Evolutionary conservation across 2,797 vertebrate genomes (phyloP), one percentile per base, ranked within the genome.

Genomic region (Pelodytes ibericus): DNA sequence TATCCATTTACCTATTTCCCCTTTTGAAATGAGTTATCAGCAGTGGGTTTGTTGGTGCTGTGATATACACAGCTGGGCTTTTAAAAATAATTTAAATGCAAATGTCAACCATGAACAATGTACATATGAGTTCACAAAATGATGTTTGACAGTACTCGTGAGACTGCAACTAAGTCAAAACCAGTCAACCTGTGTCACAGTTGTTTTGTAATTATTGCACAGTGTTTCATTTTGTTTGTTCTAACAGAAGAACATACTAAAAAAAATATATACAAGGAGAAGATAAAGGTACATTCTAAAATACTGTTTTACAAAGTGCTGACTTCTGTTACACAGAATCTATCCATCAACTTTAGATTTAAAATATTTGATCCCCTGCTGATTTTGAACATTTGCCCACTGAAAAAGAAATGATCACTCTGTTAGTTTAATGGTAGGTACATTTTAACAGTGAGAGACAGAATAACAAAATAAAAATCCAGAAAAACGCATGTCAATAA

Each of bases 41-140:
- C 51, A 27, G 20, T 53, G 51, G 57, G 64, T 24, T n/a, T 51
- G 15, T 61, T 41, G 53, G 16, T 36, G 16, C 26, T 33, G 18
- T 44, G 41, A 44, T 72, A 27, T 13, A 20, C 59, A 72, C 44
- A 72, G 71, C 44, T 63, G 59, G 29, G 22, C 26, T 72, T 71
- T 72, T 36, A 33, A 62, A 27, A 72, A 72, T 36, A 72, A 72
- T 72, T 62, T 72, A 36, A 26, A 63, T 63, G 71, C 59, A 63
- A 63, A 72, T 72, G 60, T 18, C 59, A 47, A 9, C 26, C 44
- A 51, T 33, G 3, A 24, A 6, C 51, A 41, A 36, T 20, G 26
- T 10, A 61, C 47, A 71, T 24, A 22, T 39, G 49, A 59, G 4
- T n/a, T 61, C n/a, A 16, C 26, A 71, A 31, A 31, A 25, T 60